Conservation (phyloP, 2,888 invertebrate species). For the Mesorhabditis spiculigera region DNA sequence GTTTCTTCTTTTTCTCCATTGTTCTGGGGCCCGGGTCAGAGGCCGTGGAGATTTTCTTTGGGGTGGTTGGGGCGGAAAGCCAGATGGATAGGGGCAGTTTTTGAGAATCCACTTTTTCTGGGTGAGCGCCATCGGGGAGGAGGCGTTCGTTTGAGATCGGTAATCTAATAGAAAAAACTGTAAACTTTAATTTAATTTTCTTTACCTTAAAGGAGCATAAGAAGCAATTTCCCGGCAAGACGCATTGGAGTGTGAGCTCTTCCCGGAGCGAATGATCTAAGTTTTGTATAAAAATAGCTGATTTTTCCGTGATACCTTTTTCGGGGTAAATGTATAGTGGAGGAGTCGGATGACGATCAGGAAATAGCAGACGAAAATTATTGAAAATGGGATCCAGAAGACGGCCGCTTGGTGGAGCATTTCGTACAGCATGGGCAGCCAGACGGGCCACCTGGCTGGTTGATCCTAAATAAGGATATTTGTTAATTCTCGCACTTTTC, state of each 20-base stretch:
- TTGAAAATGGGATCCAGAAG: constrained; percentile 31
- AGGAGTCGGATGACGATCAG: constrained; percentile 27
- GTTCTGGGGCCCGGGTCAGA: neutral
- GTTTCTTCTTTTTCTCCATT: neutral
- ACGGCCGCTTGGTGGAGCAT: constrained; percentile 25
- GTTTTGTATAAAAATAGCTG: neutral
- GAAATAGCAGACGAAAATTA: constrained; percentile 25
- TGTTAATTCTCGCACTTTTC: no score
- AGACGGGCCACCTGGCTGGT: neutral
- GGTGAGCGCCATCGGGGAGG: neutral
- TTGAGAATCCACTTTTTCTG: neutral
- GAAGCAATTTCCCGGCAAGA: constrained; percentile 1
- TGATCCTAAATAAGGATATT: neutral
- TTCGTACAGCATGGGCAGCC: constrained; percentile 15
- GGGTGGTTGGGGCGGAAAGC: neutral
- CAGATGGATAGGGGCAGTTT: neutral
- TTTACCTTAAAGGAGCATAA: neutral
- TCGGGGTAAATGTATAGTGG: constrained; percentile 20
- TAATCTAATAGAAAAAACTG: neutral
- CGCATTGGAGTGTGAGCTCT: constrained; percentile 4
- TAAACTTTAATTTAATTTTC: neutral
- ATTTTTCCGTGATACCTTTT: neutral
- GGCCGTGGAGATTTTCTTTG: constrained; percentile 2
- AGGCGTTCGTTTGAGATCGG: neutral
- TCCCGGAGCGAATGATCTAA: constrained; percentile 1